These are phyloP conservation scores for Flexamia atlantica DNA, from an alignment of 2,888 invertebrate species.

Conservation along the genomic window DNA sequence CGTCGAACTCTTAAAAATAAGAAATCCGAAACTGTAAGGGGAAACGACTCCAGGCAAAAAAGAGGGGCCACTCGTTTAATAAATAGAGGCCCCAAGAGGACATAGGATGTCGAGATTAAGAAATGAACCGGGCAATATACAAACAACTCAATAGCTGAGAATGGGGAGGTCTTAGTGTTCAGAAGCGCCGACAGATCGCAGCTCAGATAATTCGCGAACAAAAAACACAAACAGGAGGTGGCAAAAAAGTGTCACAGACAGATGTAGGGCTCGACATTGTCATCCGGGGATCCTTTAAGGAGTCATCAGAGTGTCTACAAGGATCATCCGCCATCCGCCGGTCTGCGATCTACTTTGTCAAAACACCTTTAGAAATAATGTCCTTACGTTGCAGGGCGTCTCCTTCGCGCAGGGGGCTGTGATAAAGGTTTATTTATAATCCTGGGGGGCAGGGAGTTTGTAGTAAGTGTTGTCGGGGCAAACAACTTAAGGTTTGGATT, in stretches of 20 bases:
- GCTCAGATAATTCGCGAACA: slow-evolving; percentile 51
- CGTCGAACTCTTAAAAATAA: too few species aligned
- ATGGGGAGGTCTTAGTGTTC: background rate
- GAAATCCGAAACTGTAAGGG: too few species aligned
- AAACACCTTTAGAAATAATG: slow-evolving; percentile 3
- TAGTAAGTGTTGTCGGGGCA: too few species aligned
- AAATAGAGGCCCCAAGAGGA: background rate
- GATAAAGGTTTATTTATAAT: too few species aligned
- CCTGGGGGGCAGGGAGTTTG: too few species aligned
- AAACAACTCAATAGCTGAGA: slow-evolving; percentile 15
- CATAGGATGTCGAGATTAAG: background rate
- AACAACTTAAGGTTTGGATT: too few species aligned
- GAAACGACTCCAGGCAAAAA: background rate
- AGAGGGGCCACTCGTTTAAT: background rate
- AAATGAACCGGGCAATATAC: slow-evolving; percentile 24
- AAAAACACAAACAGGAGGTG: slow-evolving; percentile 39
- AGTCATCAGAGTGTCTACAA: background rate
- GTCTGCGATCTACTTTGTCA: slow-evolving; percentile 25
- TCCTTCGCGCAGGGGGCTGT: too few species aligned
- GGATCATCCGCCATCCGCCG: background rate
- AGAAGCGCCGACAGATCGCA: slow-evolving; percentile 44
- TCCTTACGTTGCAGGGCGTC: too few species aligned
- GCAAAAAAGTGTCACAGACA: slow-evolving; percentile 40
- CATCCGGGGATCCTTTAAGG: background rate
- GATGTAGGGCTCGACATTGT: slow-evolving; percentile 21